These are phyloP conservation scores for Linepithema humile DNA, from an alignment of 1,140 invertebrate genomes.

Conservation along the genomic window DNA sequence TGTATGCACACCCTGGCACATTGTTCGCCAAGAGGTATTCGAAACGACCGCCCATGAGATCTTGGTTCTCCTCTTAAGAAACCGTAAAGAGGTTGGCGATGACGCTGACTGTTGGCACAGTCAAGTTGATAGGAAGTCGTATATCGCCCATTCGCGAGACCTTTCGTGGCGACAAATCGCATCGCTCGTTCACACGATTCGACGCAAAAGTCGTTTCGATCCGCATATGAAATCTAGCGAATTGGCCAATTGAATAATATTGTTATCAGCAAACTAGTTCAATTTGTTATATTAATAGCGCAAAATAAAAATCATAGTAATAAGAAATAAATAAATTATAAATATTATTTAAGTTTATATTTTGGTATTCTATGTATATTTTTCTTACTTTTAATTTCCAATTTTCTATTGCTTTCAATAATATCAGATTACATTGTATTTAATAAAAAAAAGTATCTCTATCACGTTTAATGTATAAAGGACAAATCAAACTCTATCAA, in stretches of 20 bases:
- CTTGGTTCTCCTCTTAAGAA: constrained; percentile 51
- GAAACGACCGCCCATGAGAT: constrained; percentile 61
- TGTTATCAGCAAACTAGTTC: not conserved
- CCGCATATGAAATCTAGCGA: not conserved
- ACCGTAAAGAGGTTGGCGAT: constrained; percentile 46
- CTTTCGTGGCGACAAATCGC: constrained; percentile 13
- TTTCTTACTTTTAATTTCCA: not conserved
- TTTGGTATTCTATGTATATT: not conserved
- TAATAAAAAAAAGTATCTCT: too few species aligned
- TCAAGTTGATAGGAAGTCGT: constrained; percentile 67
- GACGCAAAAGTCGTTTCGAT: not conserved
- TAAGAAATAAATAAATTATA: not conserved
- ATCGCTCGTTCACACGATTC: not conserved
- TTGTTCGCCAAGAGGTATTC: constrained; percentile 74
- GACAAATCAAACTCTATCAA: too few species aligned
- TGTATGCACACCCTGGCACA: constrained; percentile 78
- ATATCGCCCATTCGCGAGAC: constrained; percentile 61
- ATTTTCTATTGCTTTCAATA: too few species aligned
- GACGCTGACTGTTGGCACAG: constrained; percentile 43
- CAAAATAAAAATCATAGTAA: not conserved
- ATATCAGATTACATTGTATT: too few species aligned
- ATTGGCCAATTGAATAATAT: not conserved
- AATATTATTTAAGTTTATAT: not conserved
- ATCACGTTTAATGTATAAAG: too few species aligned
- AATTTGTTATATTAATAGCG: not conserved